Evolutionary conservation across 2,797 vertebrate species (phyloP).

Genomic region (Chromis chromis): DNA sequence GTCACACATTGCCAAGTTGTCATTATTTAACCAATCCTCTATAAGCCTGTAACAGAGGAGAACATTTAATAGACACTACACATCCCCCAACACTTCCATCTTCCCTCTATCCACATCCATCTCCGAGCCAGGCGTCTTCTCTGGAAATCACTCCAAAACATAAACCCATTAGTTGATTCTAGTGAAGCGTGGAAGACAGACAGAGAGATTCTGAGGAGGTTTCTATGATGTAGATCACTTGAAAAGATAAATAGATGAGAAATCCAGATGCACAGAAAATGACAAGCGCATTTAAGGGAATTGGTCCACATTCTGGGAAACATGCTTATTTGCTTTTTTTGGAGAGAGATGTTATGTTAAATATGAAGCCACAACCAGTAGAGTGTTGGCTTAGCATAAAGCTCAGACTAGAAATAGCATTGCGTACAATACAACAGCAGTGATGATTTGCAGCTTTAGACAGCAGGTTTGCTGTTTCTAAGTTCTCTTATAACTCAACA

Average conservation of each 20-base stretch:
- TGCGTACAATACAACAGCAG: background rate
- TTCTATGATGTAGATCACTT: constrained; percentile 35
- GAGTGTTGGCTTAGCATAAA: background rate
- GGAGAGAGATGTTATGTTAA: too few relatives aligned
- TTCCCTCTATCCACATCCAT: constrained; percentile 17
- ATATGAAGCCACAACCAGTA: background rate
- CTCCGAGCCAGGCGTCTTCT: constrained; percentile 14
- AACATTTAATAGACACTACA: constrained; percentile 24
- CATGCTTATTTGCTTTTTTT: too few relatives aligned
- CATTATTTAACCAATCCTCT: constrained; percentile 17
- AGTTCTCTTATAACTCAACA: too few relatives aligned
- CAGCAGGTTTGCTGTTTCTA: too few relatives aligned
- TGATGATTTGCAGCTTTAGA: background rate
- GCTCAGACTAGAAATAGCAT: background rate
- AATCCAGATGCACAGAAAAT: background rate
- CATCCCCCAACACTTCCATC: background rate
- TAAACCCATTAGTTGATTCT: constrained; percentile 44
- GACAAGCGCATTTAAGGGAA: background rate
- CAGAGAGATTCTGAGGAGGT: constrained; percentile 13
- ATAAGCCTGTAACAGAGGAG: constrained; percentile 14
- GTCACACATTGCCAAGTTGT: background rate
- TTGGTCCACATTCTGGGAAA: too few relatives aligned
- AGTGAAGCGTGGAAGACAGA: constrained; percentile 41
- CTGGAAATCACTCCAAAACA: constrained; percentile 42
- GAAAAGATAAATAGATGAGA: constrained; percentile 23